These are phyloP conservation scores for Agrypnus murinus DNA, from an alignment of 2,888 invertebrate species.

Conservation along the genomic window DNA sequence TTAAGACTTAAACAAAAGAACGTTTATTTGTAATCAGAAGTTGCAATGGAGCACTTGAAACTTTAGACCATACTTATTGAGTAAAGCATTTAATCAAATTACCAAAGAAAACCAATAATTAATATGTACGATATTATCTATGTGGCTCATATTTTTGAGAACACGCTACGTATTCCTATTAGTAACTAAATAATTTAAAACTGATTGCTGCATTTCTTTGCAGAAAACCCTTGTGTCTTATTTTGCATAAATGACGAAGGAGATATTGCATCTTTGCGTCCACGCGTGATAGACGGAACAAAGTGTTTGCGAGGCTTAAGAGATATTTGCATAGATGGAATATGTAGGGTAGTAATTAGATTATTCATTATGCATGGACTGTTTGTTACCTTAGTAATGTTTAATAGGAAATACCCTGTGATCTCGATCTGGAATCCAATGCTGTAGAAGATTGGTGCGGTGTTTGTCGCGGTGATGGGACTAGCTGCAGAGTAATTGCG, in stretches of 20 bases:
- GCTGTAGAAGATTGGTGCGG: slow-evolving; percentile 77
- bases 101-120: too few species aligned
- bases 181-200: too few species aligned
- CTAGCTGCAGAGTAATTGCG: slow-evolving; percentile 70
- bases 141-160: too few species aligned
- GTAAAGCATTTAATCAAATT: too few species aligned
- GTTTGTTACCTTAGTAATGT: neutral
- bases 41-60: too few species aligned
- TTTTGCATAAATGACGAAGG: slow-evolving; percentile 66
- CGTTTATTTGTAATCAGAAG: too few species aligned
- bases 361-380: slow-evolving; percentile 17
- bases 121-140: too few species aligned
- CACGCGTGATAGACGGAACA: slow-evolving; percentile 74
- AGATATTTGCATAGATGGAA: slow-evolving; percentile 74
- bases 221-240: slow-evolving; percentile 67
- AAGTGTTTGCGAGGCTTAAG: slow-evolving; percentile 72
- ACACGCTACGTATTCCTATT: too few species aligned
- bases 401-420: slow-evolving; percentile 73
- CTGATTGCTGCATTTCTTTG: too few species aligned
- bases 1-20: too few species aligned
- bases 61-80: too few species aligned
- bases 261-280: slow-evolving; percentile 68
- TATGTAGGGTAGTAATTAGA: slow-evolving; percentile 69
- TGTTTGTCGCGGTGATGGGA: slow-evolving; percentile 78
- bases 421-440: slow-evolving; percentile 73